phyloP scores from a whole-genome alignment of 2,888 invertebrate genomes.

The Drosophila buzzatii region DNA sequence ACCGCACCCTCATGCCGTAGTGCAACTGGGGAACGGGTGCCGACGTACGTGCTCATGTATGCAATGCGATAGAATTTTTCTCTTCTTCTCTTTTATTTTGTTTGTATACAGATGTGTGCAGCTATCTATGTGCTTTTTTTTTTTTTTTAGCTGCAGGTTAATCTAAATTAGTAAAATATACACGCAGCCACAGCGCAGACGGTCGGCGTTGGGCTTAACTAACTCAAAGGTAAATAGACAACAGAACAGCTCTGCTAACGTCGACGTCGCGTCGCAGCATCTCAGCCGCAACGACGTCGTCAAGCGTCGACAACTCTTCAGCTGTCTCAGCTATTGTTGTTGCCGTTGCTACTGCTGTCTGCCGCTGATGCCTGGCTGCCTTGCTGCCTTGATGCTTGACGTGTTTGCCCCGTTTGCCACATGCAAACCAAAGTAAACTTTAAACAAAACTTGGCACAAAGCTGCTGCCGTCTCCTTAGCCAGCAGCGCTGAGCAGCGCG shows the following conservation, averaged over 20 bases:
- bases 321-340: conserved; percentile 44
- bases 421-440: conserved; percentile 68
- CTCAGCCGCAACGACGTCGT: conserved; percentile 55
- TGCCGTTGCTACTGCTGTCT: conserved; percentile 38
- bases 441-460: conserved; percentile 76
- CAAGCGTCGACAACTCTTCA: conserved; percentile 75
- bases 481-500: conserved; percentile 32
- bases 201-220: conserved; percentile 62
- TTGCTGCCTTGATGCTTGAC: conserved; percentile 36
- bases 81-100: conserved; percentile 6
- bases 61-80: conserved; percentile 75
- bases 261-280: conserved; percentile 28
- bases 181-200: conserved; percentile 54
- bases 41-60: conserved; percentile 76
- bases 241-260: conserved; percentile 40
- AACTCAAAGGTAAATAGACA: conserved; percentile 79
- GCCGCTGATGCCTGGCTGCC: conserved; percentile 34
- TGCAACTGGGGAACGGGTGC: conserved; percentile 3
- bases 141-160: conserved; percentile 73
- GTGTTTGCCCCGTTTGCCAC: conserved; percentile 42
- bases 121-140: neutral
- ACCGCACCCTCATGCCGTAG: too few species aligned
- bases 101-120: neutral
- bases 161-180: conserved; percentile 82
- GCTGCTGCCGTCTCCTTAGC: conserved; percentile 33